Conservation (phyloP, 2,113 vertebrate species). For the Mustela nigripes region DNA sequence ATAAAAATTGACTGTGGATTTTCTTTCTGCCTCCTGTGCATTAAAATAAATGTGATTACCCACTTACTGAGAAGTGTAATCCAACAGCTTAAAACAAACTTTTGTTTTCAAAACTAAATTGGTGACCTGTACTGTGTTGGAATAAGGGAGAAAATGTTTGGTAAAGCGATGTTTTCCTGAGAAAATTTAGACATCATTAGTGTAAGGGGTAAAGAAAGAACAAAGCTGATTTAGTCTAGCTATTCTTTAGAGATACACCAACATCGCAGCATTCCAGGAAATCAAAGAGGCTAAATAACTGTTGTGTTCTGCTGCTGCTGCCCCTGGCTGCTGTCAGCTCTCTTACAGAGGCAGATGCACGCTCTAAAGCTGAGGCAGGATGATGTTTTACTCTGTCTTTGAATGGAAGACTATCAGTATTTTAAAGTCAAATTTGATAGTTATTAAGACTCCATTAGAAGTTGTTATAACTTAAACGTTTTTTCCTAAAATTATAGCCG, state of each 20-base stretch:
- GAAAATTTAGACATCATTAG: neutral
- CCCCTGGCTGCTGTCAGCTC: neutral
- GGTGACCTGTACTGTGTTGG: neutral
- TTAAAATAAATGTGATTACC: neutral
- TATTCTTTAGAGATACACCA: neutral
- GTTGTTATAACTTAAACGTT: neutral
- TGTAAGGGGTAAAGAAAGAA: neutral
- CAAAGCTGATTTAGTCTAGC: neutral
- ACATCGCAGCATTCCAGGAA: neutral
- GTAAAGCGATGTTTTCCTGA: neutral
- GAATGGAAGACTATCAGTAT: neutral
- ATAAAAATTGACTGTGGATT: neutral
- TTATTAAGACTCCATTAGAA: neutral
- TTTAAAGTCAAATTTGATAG: conserved; percentile 33
- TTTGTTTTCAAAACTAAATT: neutral
- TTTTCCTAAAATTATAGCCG: neutral
- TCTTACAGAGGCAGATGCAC: neutral
- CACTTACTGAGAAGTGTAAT: neutral
- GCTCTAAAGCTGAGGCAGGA: neutral
- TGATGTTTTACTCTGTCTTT: neutral
- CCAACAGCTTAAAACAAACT: no score
- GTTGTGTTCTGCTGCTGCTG: neutral
- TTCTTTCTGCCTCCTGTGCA: neutral
- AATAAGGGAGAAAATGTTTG: conserved; percentile 5
- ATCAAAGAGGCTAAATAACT: neutral